phyloP scores from a whole-genome alignment of 2,888 invertebrate genomes.

The Diogma glabrata region DNA sequence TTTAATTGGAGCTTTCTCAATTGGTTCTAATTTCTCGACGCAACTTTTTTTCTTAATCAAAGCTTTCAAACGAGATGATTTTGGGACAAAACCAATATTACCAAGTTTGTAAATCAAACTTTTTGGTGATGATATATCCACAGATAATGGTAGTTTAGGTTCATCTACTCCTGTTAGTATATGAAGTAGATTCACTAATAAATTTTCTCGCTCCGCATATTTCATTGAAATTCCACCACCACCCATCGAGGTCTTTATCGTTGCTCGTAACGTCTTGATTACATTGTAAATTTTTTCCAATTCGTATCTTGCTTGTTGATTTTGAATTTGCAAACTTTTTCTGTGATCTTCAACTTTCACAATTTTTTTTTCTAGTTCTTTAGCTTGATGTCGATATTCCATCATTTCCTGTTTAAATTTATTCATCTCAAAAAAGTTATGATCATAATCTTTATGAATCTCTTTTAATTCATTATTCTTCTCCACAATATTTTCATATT shows the following conservation, averaged over 20 bases:
- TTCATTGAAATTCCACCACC: slow-evolving; percentile 22
- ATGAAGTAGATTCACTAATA: slow-evolving; percentile 41
- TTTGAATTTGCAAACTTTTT: neutral
- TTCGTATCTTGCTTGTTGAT: neutral
- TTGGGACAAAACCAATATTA: slow-evolving; percentile 55
- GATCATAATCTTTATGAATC: neutral
- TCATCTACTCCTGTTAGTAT: slow-evolving; percentile 27
- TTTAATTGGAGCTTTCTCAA: slow-evolving; percentile 1
- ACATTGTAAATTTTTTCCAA: neutral
- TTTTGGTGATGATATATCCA: slow-evolving; percentile 26
- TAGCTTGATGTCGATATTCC: neutral
- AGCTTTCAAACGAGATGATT: slow-evolving; percentile 25
- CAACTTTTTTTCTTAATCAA: neutral
- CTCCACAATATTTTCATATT: slow-evolving; percentile 21
- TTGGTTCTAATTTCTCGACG: neutral
- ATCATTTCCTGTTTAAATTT: neutral
- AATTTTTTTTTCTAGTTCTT: neutral
- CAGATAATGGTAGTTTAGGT: slow-evolving; percentile 28
- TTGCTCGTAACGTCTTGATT: slow-evolving; percentile 18
- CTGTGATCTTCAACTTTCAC: neutral
- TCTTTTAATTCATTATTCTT: neutral
- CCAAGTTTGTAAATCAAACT: slow-evolving; percentile 47
- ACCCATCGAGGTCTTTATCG: slow-evolving; percentile 47
- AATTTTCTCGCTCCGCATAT: slow-evolving; percentile 42
- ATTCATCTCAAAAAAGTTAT: neutral